phyloP scores from a whole-genome alignment of 2,888 invertebrate species.

The Xylota segnis region DNA sequence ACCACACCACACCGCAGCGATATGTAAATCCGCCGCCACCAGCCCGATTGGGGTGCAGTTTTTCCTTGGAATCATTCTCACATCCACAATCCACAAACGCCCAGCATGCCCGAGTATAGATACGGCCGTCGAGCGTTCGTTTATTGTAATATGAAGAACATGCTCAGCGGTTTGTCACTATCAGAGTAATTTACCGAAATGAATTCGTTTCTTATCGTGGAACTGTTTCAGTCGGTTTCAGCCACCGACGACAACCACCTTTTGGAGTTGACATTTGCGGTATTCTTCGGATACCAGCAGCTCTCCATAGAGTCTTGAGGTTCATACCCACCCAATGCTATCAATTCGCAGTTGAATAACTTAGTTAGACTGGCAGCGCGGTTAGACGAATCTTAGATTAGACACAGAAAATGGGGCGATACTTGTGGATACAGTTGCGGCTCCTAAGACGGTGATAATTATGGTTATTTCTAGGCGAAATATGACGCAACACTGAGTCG shows the following conservation, averaged over 20 bases:
- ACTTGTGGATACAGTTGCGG: neutral
- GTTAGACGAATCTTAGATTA: constrained; percentile 59
- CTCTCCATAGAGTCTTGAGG: constrained; percentile 17
- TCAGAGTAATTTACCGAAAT: constrained; percentile 68
- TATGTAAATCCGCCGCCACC: constrained; percentile 35
- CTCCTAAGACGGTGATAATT: constrained; percentile 18
- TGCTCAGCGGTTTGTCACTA: constrained; percentile 72
- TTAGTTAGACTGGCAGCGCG: constrained; percentile 38
- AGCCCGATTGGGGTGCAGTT: constrained; percentile 51
- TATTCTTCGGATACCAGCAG: constrained; percentile 15
- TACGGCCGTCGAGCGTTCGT: constrained; percentile 28
- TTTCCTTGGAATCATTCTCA: constrained; percentile 57
- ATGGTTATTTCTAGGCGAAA: constrained; percentile 14
- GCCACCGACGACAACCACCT: constrained; percentile 27
- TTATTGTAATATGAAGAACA: constrained; percentile 36
- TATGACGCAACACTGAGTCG: constrained; percentile 1
- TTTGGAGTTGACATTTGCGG: constrained; percentile 58
- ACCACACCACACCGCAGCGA: constrained; percentile 52
- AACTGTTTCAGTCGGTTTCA: constrained; percentile 34
- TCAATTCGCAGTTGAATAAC: constrained; percentile 40
- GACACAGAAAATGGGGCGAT: neutral
- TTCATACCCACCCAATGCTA: constrained; percentile 28
- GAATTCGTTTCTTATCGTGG: constrained; percentile 66
- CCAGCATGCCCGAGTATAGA: constrained; percentile 32
- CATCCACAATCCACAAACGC: constrained; percentile 63